A percentile compares a stretch with the other conserved stretches of the same genome.
These are phyloP conservation scores for Drosophila colorata DNA, from an alignment of 2,888 invertebrate genomes.

Conservation along the genomic window DNA sequence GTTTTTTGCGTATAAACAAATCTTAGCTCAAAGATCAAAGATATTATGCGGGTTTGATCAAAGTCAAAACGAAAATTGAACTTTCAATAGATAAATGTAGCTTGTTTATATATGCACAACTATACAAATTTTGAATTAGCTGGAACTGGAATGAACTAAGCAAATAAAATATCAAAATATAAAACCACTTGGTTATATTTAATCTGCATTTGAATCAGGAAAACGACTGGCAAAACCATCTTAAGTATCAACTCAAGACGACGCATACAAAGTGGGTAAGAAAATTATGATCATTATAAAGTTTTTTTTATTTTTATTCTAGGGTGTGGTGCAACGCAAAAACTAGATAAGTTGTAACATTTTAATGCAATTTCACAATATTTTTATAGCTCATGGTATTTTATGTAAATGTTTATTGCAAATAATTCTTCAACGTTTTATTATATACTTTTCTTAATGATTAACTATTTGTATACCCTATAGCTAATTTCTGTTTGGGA, in stretches of 20 bases:
- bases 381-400: slow-evolving; percentile 30
- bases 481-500: background rate
- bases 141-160: background rate
- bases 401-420: slow-evolving; percentile 17
- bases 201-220: slow-evolving; percentile 11
- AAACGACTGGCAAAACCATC: background rate
- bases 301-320: slow-evolving; percentile 5
- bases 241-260: background rate
- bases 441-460: background rate
- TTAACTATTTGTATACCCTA: slow-evolving; percentile 8
- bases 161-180: background rate
- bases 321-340: slow-evolving; percentile 5
- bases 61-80: too few species aligned
- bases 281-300: slow-evolving; percentile 2
- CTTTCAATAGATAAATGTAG: too few species aligned
- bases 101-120: too few species aligned
- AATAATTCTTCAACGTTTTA: slow-evolving; percentile 10
- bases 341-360: slow-evolving; percentile 30
- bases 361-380: slow-evolving; percentile 39
- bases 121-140: background rate
- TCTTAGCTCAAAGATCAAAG: slow-evolving; percentile 5
- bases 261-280: slow-evolving; percentile 19
- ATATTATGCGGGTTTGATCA: too few species aligned
- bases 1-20: background rate
- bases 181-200: slow-evolving; percentile 27